Base-by-base conservation (phyloP, 2,797 vertebrate species). In the Enteromius trimaculatus region DNA sequence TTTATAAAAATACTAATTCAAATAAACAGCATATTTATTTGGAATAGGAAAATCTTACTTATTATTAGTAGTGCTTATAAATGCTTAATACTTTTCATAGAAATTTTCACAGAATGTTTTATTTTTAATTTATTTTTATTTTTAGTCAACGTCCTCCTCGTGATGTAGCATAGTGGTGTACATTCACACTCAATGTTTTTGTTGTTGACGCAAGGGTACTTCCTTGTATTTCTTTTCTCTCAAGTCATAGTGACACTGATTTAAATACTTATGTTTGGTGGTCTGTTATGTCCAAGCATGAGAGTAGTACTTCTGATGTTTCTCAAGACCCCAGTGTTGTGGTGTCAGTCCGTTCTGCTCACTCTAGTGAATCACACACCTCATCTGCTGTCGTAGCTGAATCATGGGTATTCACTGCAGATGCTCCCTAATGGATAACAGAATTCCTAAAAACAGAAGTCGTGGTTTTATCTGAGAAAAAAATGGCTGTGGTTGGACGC, bases 281-380 rank as follows among this genome's bases (percentile, higher is more conserved):
- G 85, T 77, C 81, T 84, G 65, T 86, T 89, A 87, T 87, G 90
- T 69, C 82, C 77, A 89, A 89, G 89, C 91, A 80, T 92, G 90
- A 91, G 92, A 87, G 89, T 88, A 90, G 91, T 91, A 88, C 88
- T 89, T 85, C 39, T 85, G 89, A 85, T 90, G 74, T 88, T 92
- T 90, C 77, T 72, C 89, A 89, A 90, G 90, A 88, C 90, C 26
- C 4, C 80, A 83, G 60, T 80, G 85, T 85, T 81, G 72, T 85
- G 85, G 83, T 84, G 83, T 84, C 83, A 79, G 90, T 75, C 83
- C 83, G 1, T 89, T 89, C 90, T 86, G 82, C 89, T 91, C 89
- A 93, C 93, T 1, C 64, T 60, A 72, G 88, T 94, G 93, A 95
- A 89, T 93, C 92, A 92, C 87, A 87, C 68, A 90, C 93, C 92